Evolutionary conservation across 2,888 invertebrate species (phyloP).

Genomic region (Psylliodes chrysocephalus): DNA sequence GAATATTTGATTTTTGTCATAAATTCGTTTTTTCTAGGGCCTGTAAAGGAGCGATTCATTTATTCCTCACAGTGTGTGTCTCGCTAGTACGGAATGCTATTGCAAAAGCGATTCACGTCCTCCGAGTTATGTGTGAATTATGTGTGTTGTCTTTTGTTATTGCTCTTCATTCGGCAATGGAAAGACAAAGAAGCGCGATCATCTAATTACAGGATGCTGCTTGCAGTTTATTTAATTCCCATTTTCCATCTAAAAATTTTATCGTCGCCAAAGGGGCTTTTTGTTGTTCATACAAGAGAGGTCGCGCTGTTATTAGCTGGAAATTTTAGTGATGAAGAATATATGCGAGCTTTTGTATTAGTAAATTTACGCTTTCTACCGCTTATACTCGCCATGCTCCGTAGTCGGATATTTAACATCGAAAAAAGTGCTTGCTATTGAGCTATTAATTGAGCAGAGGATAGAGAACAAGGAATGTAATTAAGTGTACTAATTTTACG

Average conservation of each 20-base stretch:
- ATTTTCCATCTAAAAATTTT: conserved; percentile 21
- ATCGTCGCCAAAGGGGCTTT: conserved; percentile 15
- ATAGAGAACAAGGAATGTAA: too few species aligned
- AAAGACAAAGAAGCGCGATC: conserved; percentile 33
- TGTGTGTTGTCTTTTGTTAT: conserved; percentile 34
- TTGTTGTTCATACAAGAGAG: background rate
- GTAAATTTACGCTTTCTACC: conserved; percentile 8
- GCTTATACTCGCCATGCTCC: background rate
- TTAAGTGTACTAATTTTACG: too few species aligned
- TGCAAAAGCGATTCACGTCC: conserved; percentile 10
- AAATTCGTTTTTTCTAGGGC: too few species aligned
- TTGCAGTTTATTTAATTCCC: conserved; percentile 29
- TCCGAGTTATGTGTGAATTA: conserved; percentile 16
- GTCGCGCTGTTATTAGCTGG: conserved; percentile 8
- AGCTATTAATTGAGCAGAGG: too few species aligned
- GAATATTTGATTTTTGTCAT: too few species aligned
- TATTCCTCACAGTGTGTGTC: background rate
- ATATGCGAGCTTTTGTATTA: conserved; percentile 10
- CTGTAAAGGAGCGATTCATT: background rate
- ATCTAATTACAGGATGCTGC: conserved; percentile 35
- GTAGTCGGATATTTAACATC: background rate
- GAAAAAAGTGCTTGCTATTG: background rate
- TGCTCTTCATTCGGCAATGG: conserved; percentile 21
- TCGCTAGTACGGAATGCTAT: background rate
- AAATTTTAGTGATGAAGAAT: background rate